phyloP scores from a whole-genome alignment of 1,140 invertebrate genomes.

The Chymomyza costata region DNA sequence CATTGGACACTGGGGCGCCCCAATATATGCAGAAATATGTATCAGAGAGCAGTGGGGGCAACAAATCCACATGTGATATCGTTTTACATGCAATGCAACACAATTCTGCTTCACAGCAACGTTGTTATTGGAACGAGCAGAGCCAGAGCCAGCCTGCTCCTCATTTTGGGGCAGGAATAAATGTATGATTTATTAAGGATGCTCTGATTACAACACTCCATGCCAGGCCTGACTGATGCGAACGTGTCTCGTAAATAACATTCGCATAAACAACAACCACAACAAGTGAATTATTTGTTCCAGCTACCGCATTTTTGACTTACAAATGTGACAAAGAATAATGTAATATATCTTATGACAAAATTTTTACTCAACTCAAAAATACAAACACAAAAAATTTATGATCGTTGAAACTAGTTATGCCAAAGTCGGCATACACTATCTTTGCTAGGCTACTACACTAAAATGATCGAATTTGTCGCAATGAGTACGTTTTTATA shows the following conservation, averaged over 20 bases:
- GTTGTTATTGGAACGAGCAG: background rate
- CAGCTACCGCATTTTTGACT: slow-evolving; percentile 58
- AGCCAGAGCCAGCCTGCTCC: background rate
- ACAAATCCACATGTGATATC: background rate
- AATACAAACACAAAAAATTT: no score
- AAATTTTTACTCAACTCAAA: no score
- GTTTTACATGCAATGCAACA: slow-evolving; percentile 34
- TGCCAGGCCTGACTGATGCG: slow-evolving; percentile 48
- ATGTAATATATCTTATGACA: slow-evolving; percentile 73
- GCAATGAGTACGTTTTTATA: no score
- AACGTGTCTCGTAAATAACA: slow-evolving; percentile 58
- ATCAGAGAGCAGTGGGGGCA: slow-evolving; percentile 19
- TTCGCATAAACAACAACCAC: slow-evolving; percentile 33
- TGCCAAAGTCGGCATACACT: no score
- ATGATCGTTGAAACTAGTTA: no score
- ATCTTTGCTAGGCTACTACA: no score
- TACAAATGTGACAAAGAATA: slow-evolving; percentile 73
- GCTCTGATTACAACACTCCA: slow-evolving; percentile 72
- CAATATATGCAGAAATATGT: slow-evolving; percentile 72
- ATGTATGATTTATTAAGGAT: slow-evolving; percentile 76
- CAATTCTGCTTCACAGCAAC: no score
- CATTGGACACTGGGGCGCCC: background rate
- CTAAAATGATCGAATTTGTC: no score
- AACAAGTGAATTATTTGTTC: slow-evolving; percentile 71
- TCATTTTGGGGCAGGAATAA: slow-evolving; percentile 49